Conservation (phyloP, 2,113 vertebrate genomes). For the Oenanthe melanoleuca region DNA sequence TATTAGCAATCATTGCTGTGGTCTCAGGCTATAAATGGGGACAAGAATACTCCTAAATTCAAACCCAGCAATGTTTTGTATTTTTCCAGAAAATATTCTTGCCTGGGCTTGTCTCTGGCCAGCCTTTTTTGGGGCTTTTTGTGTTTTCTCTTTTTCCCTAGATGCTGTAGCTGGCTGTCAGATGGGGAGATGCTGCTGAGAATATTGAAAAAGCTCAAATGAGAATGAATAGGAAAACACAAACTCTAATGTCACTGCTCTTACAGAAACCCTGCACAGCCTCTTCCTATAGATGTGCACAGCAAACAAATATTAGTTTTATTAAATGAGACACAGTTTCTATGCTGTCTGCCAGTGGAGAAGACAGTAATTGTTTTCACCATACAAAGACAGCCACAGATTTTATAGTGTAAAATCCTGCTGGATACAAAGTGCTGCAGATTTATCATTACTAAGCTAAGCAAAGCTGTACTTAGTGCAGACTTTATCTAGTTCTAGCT, state of each 20-base stretch:
- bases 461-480: not conserved
- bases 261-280: not conserved
- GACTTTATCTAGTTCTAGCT: not conserved
- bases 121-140: not conserved
- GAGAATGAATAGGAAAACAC: not conserved
- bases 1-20: conserved; percentile 61
- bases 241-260: not conserved
- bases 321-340: not conserved
- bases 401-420: not conserved
- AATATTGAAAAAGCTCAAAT: not conserved
- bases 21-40: conserved; percentile 9
- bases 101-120: not conserved
- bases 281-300: not conserved
- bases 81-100: conserved; percentile 6
- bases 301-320: conserved; percentile 7
- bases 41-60: conserved; percentile 3
- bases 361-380: not conserved
- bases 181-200: not conserved
- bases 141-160: not conserved
- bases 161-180: not conserved
- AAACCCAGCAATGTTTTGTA: not conserved
- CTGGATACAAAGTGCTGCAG: not conserved
- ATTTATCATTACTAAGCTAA: not conserved
- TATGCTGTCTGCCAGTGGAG: not conserved
- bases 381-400: not conserved